Percentiles rank a stretch among this genome's conserved stretches.
Conservation (phyloP, 1,140 invertebrate species). For the Gryllus bimaculatus region DNA sequence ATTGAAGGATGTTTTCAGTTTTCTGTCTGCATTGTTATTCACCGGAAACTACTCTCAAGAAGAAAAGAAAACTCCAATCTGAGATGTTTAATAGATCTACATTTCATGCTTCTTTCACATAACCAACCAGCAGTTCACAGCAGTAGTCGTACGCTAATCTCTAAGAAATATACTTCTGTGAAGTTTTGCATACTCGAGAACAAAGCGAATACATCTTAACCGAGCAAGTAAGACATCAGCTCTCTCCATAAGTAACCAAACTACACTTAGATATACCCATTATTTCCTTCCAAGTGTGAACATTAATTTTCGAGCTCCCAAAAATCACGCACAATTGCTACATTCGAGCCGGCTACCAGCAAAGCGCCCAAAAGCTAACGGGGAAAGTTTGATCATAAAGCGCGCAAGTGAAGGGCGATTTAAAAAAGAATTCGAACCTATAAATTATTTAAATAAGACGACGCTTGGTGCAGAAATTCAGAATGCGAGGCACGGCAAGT, state of each 20-base stretch:
- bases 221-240: background rate
- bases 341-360: background rate
- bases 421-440: background rate
- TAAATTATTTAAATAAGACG: slow-evolving; percentile 1
- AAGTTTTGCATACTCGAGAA: background rate
- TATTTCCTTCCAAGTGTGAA: background rate
- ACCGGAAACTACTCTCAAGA: no score
- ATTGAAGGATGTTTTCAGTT: no score
- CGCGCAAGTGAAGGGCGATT: background rate
- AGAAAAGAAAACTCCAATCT: no score
- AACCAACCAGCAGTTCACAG: no score
- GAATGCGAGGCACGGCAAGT: no score
- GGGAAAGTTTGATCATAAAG: background rate
- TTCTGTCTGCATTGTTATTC: no score
- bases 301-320: background rate
- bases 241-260: background rate
- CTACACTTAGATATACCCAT: slow-evolving; percentile 1
- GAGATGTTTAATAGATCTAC: no score
- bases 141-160: no score
- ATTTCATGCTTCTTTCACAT: no score
- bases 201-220: background rate
- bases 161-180: no score
- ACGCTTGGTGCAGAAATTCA: background rate
- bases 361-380: background rate
- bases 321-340: background rate